phyloP scores from a whole-genome alignment of 2,888 invertebrate species.

The Troides oblongomaculatus region DNA sequence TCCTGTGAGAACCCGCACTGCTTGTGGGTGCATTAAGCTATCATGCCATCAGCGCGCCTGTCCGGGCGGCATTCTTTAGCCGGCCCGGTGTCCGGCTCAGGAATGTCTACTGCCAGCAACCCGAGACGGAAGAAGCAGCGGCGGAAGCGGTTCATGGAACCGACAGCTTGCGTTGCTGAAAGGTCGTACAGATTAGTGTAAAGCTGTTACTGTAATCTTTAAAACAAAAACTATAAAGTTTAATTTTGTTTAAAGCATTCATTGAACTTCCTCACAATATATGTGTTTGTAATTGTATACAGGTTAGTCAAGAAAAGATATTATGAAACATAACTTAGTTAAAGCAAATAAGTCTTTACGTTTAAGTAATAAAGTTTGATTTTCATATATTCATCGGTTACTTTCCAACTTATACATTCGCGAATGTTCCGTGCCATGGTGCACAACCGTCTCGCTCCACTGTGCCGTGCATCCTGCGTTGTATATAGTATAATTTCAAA shows the following conservation, averaged over 20 bases:
- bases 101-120: constrained; percentile 74
- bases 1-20: constrained; percentile 45
- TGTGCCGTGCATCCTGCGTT: constrained; percentile 75
- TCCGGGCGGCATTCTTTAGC: constrained; percentile 70
- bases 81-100: constrained; percentile 66
- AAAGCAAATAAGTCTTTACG: constrained; percentile 32
- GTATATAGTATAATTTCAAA: constrained; percentile 63
- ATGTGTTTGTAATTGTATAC: constrained; percentile 48
- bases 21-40: constrained; percentile 65
- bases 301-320: constrained; percentile 32
- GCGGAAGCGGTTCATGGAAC: constrained; percentile 78
- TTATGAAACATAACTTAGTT: constrained; percentile 33
- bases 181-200: constrained; percentile 35
- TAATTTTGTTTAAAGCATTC: constrained; percentile 30
- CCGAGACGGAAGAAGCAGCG: constrained; percentile 77
- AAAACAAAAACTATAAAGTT: constrained; percentile 36
- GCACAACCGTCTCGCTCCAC: constrained; percentile 77
- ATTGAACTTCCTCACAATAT: constrained; percentile 39
- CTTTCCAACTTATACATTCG: constrained; percentile 40
- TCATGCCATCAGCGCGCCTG: constrained; percentile 62
- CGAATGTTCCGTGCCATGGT: constrained; percentile 60
- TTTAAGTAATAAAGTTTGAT: constrained; percentile 31
- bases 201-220: constrained; percentile 30
- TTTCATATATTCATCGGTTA: constrained; percentile 25
- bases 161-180: constrained; percentile 41